Base-by-base conservation (phyloP, 1,140 invertebrate species). In the Agraylea sexmaculata region DNA sequence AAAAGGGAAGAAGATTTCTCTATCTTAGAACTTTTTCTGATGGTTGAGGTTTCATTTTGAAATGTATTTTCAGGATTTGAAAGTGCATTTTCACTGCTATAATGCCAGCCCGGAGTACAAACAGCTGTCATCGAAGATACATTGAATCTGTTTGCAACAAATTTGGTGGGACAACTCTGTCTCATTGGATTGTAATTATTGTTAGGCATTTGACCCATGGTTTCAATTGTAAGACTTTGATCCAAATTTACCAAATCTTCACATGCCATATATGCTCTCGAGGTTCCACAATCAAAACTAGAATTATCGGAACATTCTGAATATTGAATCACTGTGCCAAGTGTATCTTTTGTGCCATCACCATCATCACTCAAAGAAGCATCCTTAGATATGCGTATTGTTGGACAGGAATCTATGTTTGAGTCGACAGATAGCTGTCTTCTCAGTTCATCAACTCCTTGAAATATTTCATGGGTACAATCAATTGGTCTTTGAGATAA, bases 221-320 rank as follows among this genome's bases (percentile, higher is more conserved):
- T 59, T 50, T 55, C 53, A 6, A 68, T 61, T 52, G 56, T 65
- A 44, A 63, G 68, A 56, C 66, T 65, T 47, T 69, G 72, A 50
- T 74, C 69, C 42, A 78, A 61, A 51, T 70, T 72, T 6, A 71
- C 62, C 44, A 80, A 54, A 63, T 80, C 73, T 60, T 79, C 75
- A 53, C 74, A 78, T 4, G 73, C 75, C 53, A 67, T 68, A 38
- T 69, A 74, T 1, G 63, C 58, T 21, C 61, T 66, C 0, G 55
- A 50, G 32, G 64, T 49, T 16, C 64, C 58, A 19, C 60, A 62
- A 41, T 65, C 66, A 50, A 70, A 73, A 47, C 68, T 74, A 43
- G 74, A 76, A 48, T 68, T 66, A 49, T 75, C 69, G 5, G 71
- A 74, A 40, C 62, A 66, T 55, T 74, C 71, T 40, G 71, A 73